Percentiles rank a stretch among this genome's conserved stretches.
These are phyloP conservation scores for Axea sp. DNA, from an alignment of 2,888 invertebrate genomes.

Conservation along the genomic window DNA sequence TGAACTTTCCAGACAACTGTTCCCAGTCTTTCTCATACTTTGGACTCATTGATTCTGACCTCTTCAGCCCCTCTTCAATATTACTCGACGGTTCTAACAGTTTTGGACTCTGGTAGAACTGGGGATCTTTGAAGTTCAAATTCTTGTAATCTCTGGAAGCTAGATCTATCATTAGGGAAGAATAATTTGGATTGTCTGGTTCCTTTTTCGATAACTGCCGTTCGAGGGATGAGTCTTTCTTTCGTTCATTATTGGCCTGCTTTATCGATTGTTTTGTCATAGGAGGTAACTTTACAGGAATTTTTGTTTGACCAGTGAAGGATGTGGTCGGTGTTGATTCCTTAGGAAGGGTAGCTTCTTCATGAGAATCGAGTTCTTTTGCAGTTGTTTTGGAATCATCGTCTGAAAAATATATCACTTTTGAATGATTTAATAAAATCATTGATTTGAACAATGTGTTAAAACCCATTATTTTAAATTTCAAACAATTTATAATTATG, in stretches of 20 bases:
- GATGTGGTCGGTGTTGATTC: conserved; percentile 63
- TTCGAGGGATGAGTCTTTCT: conserved; percentile 62
- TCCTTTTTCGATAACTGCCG: conserved; percentile 60
- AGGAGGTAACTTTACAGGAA: conserved; percentile 74
- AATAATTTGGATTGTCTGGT: conserved; percentile 54
- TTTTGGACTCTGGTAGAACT: conserved; percentile 75
- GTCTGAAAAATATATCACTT: too few relatives aligned
- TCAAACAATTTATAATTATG: too few relatives aligned
- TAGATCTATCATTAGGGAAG: conserved; percentile 70
- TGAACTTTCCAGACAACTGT: conserved; percentile 76
- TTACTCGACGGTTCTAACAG: conserved; percentile 65
- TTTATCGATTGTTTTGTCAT: conserved; percentile 63
- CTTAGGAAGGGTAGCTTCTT: conserved; percentile 71
- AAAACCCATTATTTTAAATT: too few relatives aligned
- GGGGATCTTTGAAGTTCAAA: conserved; percentile 74
- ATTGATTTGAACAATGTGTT: too few relatives aligned
- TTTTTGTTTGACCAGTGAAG: conserved; percentile 68
- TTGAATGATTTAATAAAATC: too few relatives aligned
- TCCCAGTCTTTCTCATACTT: conserved; percentile 81
- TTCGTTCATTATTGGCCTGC: conserved; percentile 63
- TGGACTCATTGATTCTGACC: conserved; percentile 79
- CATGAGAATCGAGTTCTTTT: conserved; percentile 75
- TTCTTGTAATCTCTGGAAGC: conserved; percentile 75
- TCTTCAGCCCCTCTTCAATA: conserved; percentile 80
- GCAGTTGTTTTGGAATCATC: conserved; percentile 79